These are phyloP conservation scores for Metaphire vulgaris DNA, from an alignment of 1,140 invertebrate genomes.

Conservation along the genomic window DNA sequence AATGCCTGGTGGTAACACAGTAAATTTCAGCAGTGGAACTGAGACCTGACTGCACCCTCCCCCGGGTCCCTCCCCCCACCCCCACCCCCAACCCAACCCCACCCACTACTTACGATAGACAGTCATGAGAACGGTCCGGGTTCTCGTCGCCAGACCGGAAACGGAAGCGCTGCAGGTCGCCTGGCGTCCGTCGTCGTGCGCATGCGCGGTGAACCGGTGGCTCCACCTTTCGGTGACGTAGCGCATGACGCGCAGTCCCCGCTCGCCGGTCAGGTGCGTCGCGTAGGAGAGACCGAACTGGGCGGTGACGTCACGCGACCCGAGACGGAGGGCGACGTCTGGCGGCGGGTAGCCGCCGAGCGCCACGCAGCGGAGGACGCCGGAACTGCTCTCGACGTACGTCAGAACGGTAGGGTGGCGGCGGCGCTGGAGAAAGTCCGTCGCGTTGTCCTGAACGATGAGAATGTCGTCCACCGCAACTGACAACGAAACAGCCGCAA, in stretches of 20 bases:
- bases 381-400: background rate
- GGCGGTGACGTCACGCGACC: background rate
- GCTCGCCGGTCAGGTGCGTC: background rate
- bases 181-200: background rate
- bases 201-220: background rate
- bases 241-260: background rate
- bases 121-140: background rate
- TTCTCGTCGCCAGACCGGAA: background rate
- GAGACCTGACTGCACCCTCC: no score
- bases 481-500: no score
- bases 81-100: no score
- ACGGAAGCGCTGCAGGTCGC: background rate
- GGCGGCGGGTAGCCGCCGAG: background rate
- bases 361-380: background rate
- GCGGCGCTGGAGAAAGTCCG: background rate
- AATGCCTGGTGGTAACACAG: no score
- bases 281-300: background rate
- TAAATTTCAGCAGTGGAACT: no score
- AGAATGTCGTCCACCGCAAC: no score
- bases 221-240: background rate
- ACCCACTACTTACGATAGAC: background rate
- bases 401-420: background rate
- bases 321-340: background rate
- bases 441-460: no score
- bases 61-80: no score